Percentiles rank a stretch among this genome's conserved stretches.
Evolutionary conservation across 2,113 vertebrate genomes (phyloP).

Genomic region (Alligator sinensis): DNA sequence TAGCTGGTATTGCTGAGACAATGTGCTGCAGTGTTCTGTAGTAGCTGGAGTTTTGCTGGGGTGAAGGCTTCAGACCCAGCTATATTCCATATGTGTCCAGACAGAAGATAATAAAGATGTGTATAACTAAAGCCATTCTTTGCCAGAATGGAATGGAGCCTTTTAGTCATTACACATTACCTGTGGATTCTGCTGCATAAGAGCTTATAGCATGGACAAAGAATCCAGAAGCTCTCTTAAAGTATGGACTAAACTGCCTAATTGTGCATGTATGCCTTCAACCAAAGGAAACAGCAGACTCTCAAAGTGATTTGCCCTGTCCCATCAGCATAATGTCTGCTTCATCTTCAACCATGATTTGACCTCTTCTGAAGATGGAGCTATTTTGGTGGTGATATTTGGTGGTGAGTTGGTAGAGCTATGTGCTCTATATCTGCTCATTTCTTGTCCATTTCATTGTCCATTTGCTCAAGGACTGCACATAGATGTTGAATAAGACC

Average conservation of each 20-base stretch:
- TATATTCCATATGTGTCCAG: background rate
- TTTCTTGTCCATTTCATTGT: background rate
- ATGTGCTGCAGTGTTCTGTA: background rate
- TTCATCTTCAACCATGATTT: conserved; percentile 42
- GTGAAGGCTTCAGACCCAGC: background rate
- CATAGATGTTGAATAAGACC: background rate
- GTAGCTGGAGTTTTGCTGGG: background rate
- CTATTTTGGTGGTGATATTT: background rate
- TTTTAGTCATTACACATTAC: background rate
- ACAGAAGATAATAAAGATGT: background rate
- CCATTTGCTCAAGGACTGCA: background rate
- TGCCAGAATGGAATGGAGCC: background rate
- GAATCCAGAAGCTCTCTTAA: background rate
- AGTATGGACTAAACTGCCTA: background rate
- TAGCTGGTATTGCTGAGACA: background rate
- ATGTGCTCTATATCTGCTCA: background rate
- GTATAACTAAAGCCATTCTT: background rate
- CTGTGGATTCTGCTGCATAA: background rate
- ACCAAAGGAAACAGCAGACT: background rate
- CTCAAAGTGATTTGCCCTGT: background rate
- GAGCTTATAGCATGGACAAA: background rate
- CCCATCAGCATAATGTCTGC: background rate
- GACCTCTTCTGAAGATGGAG: conserved; percentile 1
- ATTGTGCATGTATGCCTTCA: background rate
- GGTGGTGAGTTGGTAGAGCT: conserved; percentile 29